phyloP scores from a whole-genome alignment of 1,140 invertebrate genomes.

The Drosophila erecta region DNA sequence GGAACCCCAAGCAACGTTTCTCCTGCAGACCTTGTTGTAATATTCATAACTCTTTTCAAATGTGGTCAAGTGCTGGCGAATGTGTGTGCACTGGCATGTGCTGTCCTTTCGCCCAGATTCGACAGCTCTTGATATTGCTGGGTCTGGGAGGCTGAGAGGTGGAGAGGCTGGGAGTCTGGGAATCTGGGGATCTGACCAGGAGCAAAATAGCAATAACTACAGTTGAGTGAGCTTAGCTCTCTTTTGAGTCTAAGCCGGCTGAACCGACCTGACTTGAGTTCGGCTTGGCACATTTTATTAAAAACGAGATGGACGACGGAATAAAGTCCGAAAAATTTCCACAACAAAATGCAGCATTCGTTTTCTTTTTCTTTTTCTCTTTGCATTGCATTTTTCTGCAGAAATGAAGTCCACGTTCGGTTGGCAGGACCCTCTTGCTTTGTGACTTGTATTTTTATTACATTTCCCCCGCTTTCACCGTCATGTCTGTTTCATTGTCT shows the following conservation, averaged over 20 bases:
- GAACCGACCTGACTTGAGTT: conserved; percentile 37
- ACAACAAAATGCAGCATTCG: conserved; percentile 42
- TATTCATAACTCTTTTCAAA: conserved; percentile 83
- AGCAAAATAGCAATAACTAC: conserved; percentile 42
- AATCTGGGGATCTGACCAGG: conserved; percentile 8
- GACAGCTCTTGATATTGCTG: conserved; percentile 56
- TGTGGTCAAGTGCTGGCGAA: conserved; percentile 71
- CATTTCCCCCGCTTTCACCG: conserved; percentile 22
- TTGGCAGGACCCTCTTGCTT: conserved; percentile 27
- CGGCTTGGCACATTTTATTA: conserved; percentile 68
- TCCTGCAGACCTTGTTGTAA: conserved; percentile 58
- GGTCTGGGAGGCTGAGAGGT: not conserved
- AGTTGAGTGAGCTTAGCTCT: conserved; percentile 50
- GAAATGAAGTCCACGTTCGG: conserved; percentile 59
- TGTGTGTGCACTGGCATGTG: conserved; percentile 6
- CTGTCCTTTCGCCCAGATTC: conserved; percentile 37
- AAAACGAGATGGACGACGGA: conserved; percentile 72
- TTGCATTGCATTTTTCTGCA: conserved; percentile 23
- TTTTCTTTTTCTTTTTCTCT: not conserved
- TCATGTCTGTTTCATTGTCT: conserved; percentile 62
- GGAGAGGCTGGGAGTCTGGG: not conserved
- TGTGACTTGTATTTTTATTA: conserved; percentile 69
- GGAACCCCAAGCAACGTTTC: conserved; percentile 19
- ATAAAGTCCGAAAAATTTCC: conserved; percentile 56
- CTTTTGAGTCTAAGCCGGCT: conserved; percentile 31